These are phyloP conservation scores for Sinocyclocheilus maitianheensis DNA, from an alignment of 2,113 vertebrate genomes.

Conservation along the genomic window DNA sequence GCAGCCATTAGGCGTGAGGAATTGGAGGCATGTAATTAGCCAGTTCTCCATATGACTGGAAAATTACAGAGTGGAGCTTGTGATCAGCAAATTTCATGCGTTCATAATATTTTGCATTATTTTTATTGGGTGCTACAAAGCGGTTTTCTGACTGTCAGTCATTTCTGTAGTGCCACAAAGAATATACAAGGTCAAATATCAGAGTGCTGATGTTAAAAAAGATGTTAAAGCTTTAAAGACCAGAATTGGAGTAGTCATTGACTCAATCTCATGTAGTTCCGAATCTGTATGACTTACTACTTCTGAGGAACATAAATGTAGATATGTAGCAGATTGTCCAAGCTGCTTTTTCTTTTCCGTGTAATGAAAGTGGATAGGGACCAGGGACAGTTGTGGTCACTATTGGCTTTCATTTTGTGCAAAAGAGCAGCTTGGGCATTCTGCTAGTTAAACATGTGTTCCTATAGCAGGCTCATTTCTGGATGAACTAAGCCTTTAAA, in stretches of 20 bases:
- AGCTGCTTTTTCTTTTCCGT: background rate
- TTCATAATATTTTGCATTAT: slow-evolving; percentile 42
- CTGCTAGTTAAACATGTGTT: background rate
- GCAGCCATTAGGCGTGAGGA: slow-evolving; percentile 43
- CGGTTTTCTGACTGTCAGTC: background rate
- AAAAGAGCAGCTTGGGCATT: background rate
- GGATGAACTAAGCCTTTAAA: background rate
- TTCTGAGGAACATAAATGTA: too few relatives aligned
- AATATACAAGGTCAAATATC: slow-evolving; percentile 3
- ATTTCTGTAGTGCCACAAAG: background rate
- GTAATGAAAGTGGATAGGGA: background rate
- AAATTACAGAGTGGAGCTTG: slow-evolving; percentile 51
- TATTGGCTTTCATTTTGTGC: background rate
- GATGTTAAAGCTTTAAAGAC: background rate
- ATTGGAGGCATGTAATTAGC: slow-evolving; percentile 55
- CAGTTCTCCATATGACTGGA: slow-evolving; percentile 52
- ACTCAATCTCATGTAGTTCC: background rate
- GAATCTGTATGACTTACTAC: too few relatives aligned
- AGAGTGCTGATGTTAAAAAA: background rate
- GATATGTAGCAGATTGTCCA: too few relatives aligned
- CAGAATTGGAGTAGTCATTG: background rate
- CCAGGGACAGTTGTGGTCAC: background rate
- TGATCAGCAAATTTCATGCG: slow-evolving; percentile 55
- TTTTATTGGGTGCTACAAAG: slow-evolving; percentile 1
- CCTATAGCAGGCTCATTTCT: background rate